Evolutionary conservation across 2,113 vertebrate species (phyloP).

Genomic region (Percopsis transmontana): DNA sequence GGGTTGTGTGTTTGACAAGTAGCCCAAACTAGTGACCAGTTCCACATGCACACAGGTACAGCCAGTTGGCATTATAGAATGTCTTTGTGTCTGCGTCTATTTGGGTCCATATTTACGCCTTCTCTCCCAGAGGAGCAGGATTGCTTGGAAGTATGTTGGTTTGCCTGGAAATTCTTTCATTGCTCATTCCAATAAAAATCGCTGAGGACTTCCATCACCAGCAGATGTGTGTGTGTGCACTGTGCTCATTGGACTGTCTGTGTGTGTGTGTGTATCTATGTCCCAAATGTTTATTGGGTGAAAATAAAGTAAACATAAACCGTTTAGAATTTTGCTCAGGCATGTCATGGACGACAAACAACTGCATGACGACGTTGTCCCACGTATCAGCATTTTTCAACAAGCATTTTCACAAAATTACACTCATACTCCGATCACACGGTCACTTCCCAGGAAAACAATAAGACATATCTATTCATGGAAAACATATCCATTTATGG

Average conservation of each 20-base stretch:
- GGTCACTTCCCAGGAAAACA: too few species aligned
- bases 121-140: background rate
- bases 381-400: too few species aligned
- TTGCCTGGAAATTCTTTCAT: background rate
- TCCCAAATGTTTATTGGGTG: conserved; percentile 26
- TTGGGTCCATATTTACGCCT: background rate
- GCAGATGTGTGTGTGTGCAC: background rate
- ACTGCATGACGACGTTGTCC: too few species aligned
- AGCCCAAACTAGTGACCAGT: too few species aligned
- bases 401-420: too few species aligned
- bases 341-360: background rate
- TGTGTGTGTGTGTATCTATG: background rate
- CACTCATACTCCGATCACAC: too few species aligned
- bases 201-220: background rate
- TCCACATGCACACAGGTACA: too few species aligned
- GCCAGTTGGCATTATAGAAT: too few species aligned
- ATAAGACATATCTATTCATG: too few species aligned
- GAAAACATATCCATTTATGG: too few species aligned
- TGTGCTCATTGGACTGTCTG: background rate
- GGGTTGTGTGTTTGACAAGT: too few species aligned
- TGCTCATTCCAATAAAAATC: conserved; percentile 2
- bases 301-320: conserved; percentile 22
- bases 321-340: background rate
- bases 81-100: background rate
- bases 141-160: background rate